Percentiles rank a stretch among this genome's conserved stretches.
These are phyloP conservation scores for Hypomesus transpacificus DNA, from an alignment of 2,113 vertebrate species.

Conservation along the genomic window DNA sequence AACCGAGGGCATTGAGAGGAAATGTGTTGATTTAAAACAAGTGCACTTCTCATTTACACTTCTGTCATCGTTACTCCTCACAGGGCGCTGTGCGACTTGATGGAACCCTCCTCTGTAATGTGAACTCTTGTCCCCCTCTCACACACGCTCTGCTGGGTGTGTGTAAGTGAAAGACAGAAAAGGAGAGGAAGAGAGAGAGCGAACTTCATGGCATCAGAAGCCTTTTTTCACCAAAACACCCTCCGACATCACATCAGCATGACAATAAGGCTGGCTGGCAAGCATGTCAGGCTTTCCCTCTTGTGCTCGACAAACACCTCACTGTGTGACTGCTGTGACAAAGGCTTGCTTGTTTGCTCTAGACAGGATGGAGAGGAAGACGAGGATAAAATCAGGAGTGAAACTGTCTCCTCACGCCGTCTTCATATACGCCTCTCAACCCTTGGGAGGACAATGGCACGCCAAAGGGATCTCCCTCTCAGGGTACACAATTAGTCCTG, in stretches of 20 bases:
- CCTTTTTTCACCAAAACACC: conserved; percentile 18
- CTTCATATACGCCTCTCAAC: no score
- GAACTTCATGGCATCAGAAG: conserved; percentile 20
- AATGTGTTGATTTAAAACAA: conserved; percentile 28
- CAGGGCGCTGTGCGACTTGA: no score
- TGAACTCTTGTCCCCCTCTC: no score
- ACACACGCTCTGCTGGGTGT: no score
- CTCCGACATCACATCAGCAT: conserved; percentile 40
- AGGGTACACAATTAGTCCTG: not conserved
- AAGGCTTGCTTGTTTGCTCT: not conserved
- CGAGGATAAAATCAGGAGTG: not conserved
- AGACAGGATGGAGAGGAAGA: not conserved
- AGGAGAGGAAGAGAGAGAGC: not conserved
- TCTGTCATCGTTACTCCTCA: conserved; percentile 12
- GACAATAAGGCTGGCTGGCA: conserved; percentile 37
- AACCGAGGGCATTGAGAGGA: not conserved
- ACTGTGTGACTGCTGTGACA: conserved; percentile 3
- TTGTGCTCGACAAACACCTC: conserved; percentile 28
- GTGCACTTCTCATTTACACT: conserved; percentile 18
- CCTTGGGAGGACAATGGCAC: no score
- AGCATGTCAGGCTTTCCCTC: conserved; percentile 44
- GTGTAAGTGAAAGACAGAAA: not conserved
- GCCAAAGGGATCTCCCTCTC: not conserved
- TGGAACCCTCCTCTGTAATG: no score
- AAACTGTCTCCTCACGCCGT: not conserved